Conservation (phyloP, 2,113 vertebrate genomes). For the Cyphomyrus plagiostoma region DNA sequence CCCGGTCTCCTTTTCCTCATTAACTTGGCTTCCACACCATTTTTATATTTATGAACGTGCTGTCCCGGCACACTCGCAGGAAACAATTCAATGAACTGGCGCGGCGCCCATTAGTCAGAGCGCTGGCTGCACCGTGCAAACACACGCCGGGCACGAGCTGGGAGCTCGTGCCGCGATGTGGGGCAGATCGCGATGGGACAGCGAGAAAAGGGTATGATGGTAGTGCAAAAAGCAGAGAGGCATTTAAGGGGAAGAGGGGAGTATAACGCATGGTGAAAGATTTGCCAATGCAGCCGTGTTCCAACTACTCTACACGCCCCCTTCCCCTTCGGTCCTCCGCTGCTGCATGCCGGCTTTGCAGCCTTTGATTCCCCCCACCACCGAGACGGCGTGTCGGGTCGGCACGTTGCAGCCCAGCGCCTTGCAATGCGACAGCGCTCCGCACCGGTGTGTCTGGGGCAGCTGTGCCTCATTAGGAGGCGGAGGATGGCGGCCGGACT, state of each 20-base stretch:
- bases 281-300: constrained; percentile 15
- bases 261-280: constrained; percentile 12
- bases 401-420: constrained; percentile 17
- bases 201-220: not conserved
- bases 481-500: constrained; percentile 30
- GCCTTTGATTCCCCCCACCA: constrained; percentile 17
- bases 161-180: not conserved
- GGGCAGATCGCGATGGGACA: not conserved
- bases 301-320: not conserved
- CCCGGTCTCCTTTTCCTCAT: not conserved
- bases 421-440: constrained; percentile 27
- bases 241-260: not conserved
- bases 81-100: not conserved
- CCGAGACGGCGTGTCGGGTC: constrained; percentile 36
- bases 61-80: not conserved
- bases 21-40: not conserved
- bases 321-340: constrained; percentile 4
- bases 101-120: not conserved
- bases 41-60: constrained; percentile 14
- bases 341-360: constrained; percentile 9
- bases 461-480: constrained; percentile 44
- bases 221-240: not conserved
- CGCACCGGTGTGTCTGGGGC: constrained; percentile 34
- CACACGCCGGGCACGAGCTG: not conserved
- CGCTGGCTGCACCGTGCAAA: not conserved